A percentile compares a stretch with the other conserved stretches of the same genome.
Conservation (phyloP, 2,797 vertebrate species). For the Pempheris klunzingeri region DNA sequence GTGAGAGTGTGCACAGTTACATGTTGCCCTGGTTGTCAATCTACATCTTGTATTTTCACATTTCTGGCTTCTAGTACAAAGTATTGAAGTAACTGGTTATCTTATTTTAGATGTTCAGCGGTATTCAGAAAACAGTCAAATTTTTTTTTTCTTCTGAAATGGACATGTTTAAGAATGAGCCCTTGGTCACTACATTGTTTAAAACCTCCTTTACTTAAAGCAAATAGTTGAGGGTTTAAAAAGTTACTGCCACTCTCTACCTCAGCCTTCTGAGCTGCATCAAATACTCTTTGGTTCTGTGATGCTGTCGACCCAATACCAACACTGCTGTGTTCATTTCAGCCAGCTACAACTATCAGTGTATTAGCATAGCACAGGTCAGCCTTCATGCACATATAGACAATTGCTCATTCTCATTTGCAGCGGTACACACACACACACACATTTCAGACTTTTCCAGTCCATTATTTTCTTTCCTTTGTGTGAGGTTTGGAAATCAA, state of each 20-base stretch:
- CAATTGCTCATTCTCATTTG: background rate
- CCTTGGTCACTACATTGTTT: constrained; percentile 1
- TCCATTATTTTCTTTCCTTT: constrained; percentile 1
- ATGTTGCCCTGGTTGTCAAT: constrained; percentile 20
- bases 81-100: constrained; percentile 29
- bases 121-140: constrained; percentile 30
- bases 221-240: constrained; percentile 1
- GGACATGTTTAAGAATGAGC: constrained; percentile 12
- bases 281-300: background rate
- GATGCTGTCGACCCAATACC: background rate
- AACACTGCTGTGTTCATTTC: constrained; percentile 2
- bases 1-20: background rate
- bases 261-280: constrained; percentile 62
- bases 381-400: background rate
- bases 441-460: constrained; percentile 2
- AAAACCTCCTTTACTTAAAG: background rate
- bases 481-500: constrained; percentile 3
- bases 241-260: constrained; percentile 56
- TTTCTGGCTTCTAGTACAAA: constrained; percentile 22
- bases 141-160: background rate
- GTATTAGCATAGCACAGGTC: constrained; percentile 3
- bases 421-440: constrained; percentile 17
- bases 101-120: constrained; percentile 20
- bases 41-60: constrained; percentile 21
- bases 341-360: constrained; percentile 3